Base-by-base conservation (phyloP, 2,113 vertebrate species). In the Trochalopteron elliotii region DNA sequence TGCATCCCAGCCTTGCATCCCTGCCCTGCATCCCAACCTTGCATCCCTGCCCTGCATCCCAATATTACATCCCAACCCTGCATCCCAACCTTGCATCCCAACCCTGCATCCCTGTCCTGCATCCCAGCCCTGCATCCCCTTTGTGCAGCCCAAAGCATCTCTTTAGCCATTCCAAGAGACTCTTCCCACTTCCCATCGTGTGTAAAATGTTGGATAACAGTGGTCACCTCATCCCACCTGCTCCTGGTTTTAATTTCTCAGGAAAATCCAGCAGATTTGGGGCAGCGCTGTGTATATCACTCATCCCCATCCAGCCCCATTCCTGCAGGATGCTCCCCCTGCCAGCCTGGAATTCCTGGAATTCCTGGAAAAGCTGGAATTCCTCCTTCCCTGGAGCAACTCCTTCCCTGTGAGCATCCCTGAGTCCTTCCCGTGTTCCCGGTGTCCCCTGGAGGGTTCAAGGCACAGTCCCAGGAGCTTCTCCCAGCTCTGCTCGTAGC, bases 261-360 rank as follows among this genome's bases (percentile, higher is more conserved):
- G 86, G 76, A 56, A 68, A 90, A 72, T 15, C 94, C 85, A 9
- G 44, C 47, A 7, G 83, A 24, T 7, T 2, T 9, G 59, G 69
- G 80, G 37, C 68, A 39, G 33, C 3, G 1, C 56, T 7, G 0
- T 7, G 0, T 3, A 31, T 5, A 0, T 25, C 6, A 0, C 33
- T 33, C 8, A 2, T 11, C 39, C 49, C 37, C 17, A 5, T 13
- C 75, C 70, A 31, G 30, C 63, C 15, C 1, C 52, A 5, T 3
- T 2, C 83, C 63, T 6, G 37, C 8, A 24, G 75, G 84, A 35
- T 78, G 59, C 17, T 86, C 70, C 80, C 9, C 5, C 3, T 18
- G 2, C 50, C 15, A 8, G 40, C 42, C 14, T 42, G 40, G 40
- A 40, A 40, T 40, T 40, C 40, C 40, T 40, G 42, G 42, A 16